A percentile compares a stretch with the other conserved stretches of the same genome.
Evolutionary conservation across 2,113 vertebrate genomes (phyloP).

Genomic region (Podarcis raffonei): DNA sequence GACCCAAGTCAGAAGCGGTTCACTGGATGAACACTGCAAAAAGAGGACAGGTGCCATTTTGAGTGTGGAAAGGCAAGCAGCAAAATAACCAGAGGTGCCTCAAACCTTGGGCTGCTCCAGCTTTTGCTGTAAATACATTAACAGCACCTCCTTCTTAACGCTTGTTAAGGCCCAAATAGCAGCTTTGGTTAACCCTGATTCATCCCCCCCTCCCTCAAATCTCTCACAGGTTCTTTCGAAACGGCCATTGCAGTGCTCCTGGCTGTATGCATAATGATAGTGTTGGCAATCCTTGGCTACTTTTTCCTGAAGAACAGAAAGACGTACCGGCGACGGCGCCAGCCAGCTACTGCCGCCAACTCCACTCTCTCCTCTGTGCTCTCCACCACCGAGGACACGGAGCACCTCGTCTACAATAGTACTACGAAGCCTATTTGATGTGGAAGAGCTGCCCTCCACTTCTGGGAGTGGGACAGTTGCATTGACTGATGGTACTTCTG

Average conservation of each 20-base stretch:
- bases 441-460: conserved; percentile 21
- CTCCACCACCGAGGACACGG: conserved; percentile 81
- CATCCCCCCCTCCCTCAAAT: fast-evolving
- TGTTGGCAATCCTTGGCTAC: conserved; percentile 82
- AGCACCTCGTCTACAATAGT: conserved; percentile 88
- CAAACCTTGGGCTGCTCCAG: not conserved
- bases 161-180: not conserved
- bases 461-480: conserved; percentile 20
- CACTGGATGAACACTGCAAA: not conserved
- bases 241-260: conserved; percentile 78
- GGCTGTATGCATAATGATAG: conserved; percentile 78
- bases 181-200: not conserved
- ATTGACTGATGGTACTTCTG: conserved; percentile 41
- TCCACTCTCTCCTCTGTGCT: conserved; percentile 71
- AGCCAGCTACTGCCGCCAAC: conserved; percentile 77
- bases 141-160: not conserved
- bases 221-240: conserved; percentile 67
- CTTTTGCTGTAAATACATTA: not conserved
- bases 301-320: conserved; percentile 83
- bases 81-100: not conserved
- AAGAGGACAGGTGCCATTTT: not conserved
- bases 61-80: not conserved
- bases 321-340: conserved; percentile 66
- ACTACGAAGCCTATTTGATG: conserved; percentile 91
- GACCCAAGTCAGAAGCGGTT: not conserved